Evolutionary conservation across 2,888 invertebrate genomes (phyloP).

Genomic region (Oithona nana): DNA sequence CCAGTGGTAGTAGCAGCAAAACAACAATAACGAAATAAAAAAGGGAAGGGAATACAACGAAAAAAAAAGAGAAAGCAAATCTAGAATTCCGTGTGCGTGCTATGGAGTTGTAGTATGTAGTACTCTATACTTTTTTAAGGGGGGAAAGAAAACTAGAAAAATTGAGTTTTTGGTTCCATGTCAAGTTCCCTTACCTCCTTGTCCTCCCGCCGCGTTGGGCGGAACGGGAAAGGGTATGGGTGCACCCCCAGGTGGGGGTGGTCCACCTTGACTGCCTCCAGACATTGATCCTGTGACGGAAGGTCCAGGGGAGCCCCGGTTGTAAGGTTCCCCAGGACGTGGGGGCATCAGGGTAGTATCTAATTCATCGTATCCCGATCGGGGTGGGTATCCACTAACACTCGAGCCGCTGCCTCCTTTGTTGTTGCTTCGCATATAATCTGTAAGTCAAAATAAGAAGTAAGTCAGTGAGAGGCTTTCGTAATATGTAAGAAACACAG

Average conservation of each 20-base stretch:
- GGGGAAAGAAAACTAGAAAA: background rate
- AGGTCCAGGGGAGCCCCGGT: conserved; percentile 13
- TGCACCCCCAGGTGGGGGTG: conserved; percentile 20
- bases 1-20: too few relatives aligned
- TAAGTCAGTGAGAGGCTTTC: too few relatives aligned
- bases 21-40: too few relatives aligned
- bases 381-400: conserved; percentile 29
- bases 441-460: conserved; percentile 23
- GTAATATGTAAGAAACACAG: background rate
- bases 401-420: conserved; percentile 30
- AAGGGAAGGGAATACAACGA: background rate
- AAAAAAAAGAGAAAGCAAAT: conserved; percentile 1
- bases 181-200: background rate
- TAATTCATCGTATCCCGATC: conserved; percentile 46
- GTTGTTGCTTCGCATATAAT: conserved; percentile 39
- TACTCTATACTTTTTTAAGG: too few relatives aligned
- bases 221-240: too few relatives aligned
- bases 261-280: conserved; percentile 18
- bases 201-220: too few relatives aligned
- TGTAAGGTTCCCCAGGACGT: conserved; percentile 23
- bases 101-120: background rate
- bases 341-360: conserved; percentile 29
- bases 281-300: conserved; percentile 15
- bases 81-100: conserved; percentile 3
- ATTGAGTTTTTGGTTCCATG: background rate